phyloP scores from a whole-genome alignment of 1,140 invertebrate genomes.

The Drosophila pruinosa region DNA sequence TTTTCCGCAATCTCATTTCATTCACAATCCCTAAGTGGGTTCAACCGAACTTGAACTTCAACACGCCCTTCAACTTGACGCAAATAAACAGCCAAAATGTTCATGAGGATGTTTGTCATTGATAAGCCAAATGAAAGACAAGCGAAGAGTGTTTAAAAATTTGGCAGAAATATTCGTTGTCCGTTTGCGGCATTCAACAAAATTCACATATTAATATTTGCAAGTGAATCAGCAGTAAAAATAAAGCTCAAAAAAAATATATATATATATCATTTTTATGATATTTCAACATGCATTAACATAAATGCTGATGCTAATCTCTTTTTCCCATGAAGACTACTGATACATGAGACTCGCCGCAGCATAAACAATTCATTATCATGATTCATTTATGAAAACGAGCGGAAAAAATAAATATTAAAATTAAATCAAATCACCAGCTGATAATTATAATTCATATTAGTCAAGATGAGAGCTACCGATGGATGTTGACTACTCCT shows the following conservation, averaged over 20 bases:
- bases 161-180: constrained; percentile 2
- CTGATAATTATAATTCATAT: constrained; percentile 56
- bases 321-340: constrained; percentile 72
- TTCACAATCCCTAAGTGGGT: background rate
- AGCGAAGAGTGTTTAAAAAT: constrained; percentile 9
- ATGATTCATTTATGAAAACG: constrained; percentile 70
- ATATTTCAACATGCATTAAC: constrained; percentile 71
- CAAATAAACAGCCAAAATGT: background rate
- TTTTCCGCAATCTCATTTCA: background rate
- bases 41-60: constrained; percentile 69
- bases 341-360: constrained; percentile 31
- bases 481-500: constrained; percentile 46
- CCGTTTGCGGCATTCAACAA: background rate
- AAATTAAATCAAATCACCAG: constrained; percentile 66
- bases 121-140: constrained; percentile 55
- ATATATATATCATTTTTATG: constrained; percentile 68
- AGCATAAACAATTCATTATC: constrained; percentile 80
- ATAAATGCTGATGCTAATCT: constrained; percentile 76
- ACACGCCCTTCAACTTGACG: constrained; percentile 57
- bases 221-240: constrained; percentile 63
- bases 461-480: constrained; percentile 76
- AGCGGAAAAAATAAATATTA: constrained; percentile 1
- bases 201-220: constrained; percentile 41
- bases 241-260: constrained; percentile 52
- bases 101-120: constrained; percentile 59